Base-by-base conservation (phyloP, 1,140 invertebrate genomes). In the Zaprionus davidi region DNA sequence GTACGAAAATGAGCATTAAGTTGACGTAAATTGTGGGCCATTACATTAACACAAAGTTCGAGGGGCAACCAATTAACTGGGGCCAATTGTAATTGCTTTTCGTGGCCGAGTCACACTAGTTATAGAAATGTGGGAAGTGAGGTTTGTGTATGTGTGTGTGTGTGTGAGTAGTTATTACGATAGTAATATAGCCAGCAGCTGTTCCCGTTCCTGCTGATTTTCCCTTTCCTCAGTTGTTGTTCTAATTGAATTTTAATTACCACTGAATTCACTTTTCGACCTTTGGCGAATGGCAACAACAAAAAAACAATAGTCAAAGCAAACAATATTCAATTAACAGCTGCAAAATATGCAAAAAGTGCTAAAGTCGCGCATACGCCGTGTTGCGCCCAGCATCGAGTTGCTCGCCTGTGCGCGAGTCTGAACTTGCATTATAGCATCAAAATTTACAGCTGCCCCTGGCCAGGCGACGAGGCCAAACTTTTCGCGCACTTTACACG, bases 11-110 rank as follows among this genome's bases (percentile, higher is more conserved):
- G 79, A 81, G 81, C 84, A 86, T 90, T 91, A 91, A 91, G 90
- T 91, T 91, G 90, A 91, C 90, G 90, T 91, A 91, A 91, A 91
- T 91, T 90, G 90, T 79, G 76, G 78, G 85, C 90, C 90, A 91
- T 91, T 91, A 91, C 82, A 91, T 91, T 91, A 91, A 90, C 82
- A 86, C 78, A 4, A 6, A 22, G 26, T 41, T 31, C 36, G 66
- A 51, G 55, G 28, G 34, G 46, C 59, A 67, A 56, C 78, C 83
- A 87, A 87, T 87, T 87, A 87, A 88, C 70, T 79, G 63, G 58
- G 72, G 62, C 84, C 76, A 64, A 51, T 79, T 78, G 71, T 90
- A 88, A 90, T 90, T 90, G 79, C 78, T 79, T 90, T 77, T 62
- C 58, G 64, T 36, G 36, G 38, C 38, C 22, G 34, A 38, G 34